A percentile compares a stretch with the other conserved stretches of the same genome.
phyloP scores from a whole-genome alignment of 1,140 invertebrate genomes.

The Solen grandis region DNA sequence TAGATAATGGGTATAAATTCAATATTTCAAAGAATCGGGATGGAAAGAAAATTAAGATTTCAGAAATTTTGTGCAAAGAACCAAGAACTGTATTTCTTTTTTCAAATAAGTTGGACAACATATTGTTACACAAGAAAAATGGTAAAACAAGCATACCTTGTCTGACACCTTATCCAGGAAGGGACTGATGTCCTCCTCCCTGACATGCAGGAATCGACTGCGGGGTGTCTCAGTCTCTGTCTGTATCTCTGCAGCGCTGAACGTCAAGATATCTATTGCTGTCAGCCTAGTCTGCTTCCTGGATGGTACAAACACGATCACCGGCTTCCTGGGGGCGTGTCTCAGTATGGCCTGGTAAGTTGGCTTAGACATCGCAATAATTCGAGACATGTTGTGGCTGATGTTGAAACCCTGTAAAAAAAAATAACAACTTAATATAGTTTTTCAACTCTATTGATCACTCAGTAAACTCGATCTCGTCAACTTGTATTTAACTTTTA shows the following conservation, averaged over 20 bases:
- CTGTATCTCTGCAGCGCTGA: slow-evolving; percentile 93
- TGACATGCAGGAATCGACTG: slow-evolving; percentile 88
- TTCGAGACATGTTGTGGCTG: slow-evolving; percentile 96
- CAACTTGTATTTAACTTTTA: too few species aligned
- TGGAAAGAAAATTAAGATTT: too few species aligned
- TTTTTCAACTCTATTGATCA: too few species aligned
- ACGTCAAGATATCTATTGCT: slow-evolving; percentile 97
- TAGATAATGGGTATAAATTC: too few species aligned
- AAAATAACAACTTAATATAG: too few species aligned
- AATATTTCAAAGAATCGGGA: too few species aligned
- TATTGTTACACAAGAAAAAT: too few species aligned
- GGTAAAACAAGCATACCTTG: too few species aligned
- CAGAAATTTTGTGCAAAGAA: too few species aligned
- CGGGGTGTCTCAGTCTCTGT: slow-evolving; percentile 84
- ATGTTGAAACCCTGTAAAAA: slow-evolving; percentile 94
- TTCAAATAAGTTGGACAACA: too few species aligned
- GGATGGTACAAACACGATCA: slow-evolving; percentile 98
- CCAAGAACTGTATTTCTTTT: too few species aligned
- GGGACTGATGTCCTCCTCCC: slow-evolving; percentile 90
- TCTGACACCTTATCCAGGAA: slow-evolving; percentile 94
- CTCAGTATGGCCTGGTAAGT: slow-evolving; percentile 96
- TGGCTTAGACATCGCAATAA: slow-evolving; percentile 98
- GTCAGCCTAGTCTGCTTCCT: slow-evolving; percentile 95
- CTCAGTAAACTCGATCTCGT: too few species aligned
- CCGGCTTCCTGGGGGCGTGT: slow-evolving; percentile 93